Percentiles rank a stretch among this genome's conserved stretches.
phyloP scores from a whole-genome alignment of 2,113 vertebrate species.

The Tauraco erythrolophus region DNA sequence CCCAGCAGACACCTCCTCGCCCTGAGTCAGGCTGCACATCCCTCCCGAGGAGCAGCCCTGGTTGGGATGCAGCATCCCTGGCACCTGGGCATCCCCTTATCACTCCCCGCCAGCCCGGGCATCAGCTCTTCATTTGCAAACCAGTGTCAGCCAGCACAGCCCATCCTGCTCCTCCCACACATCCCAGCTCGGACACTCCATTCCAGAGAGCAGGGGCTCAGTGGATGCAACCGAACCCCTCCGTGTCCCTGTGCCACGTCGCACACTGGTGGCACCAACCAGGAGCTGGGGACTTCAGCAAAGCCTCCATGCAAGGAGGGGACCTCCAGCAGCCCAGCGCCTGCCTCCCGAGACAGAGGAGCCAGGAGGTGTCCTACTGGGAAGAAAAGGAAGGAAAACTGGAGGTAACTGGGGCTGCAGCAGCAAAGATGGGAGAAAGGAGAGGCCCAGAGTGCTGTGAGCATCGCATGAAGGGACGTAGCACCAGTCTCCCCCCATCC shows the following conservation, averaged over 20 bases:
- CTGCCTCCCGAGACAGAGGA: fast-evolving
- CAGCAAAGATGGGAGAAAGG: not conserved
- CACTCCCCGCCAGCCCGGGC: fast-evolving
- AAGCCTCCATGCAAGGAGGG: fast-evolving
- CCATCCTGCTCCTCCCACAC: not conserved
- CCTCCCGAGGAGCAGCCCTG: not conserved
- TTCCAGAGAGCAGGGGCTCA: not conserved
- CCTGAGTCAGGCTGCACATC: not conserved
- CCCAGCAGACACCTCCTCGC: not conserved
- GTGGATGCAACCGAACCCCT: not conserved
- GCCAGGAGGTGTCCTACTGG: not conserved
- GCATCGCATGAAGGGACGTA: fast-evolving
- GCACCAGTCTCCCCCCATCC: fast-evolving
- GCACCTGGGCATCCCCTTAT: not conserved
- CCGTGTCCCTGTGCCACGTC: not conserved
- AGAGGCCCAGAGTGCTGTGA: not conserved
- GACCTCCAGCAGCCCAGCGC: not conserved
- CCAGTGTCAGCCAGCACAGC: not conserved
- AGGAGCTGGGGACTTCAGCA: not conserved
- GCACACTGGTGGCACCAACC: not conserved
- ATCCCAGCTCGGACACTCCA: fast-evolving
- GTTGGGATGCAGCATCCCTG: not conserved
- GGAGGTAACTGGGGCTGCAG: not conserved
- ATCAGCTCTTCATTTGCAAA: not conserved
- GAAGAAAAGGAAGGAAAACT: not conserved